phyloP scores from a whole-genome alignment of 2,797 vertebrate genomes.

The Amniataba percoides region DNA sequence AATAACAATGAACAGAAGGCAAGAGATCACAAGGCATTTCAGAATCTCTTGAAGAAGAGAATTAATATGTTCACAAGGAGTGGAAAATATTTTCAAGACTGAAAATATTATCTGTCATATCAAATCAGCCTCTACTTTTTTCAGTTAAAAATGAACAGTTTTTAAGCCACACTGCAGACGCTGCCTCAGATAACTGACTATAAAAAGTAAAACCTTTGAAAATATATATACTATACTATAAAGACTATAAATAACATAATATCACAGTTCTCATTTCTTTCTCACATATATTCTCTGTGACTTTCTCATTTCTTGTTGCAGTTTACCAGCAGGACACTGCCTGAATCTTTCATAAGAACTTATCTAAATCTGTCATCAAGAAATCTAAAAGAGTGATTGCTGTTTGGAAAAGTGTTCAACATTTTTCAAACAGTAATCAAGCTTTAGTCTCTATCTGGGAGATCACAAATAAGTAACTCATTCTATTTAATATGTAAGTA shows the following conservation, averaged over 20 bases:
- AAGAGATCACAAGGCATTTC: not conserved
- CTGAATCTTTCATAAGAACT: not conserved
- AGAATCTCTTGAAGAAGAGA: not conserved
- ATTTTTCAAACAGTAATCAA: conserved; percentile 13
- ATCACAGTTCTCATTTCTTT: not conserved
- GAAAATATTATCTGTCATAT: not conserved
- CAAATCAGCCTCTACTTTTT: not conserved
- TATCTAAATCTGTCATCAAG: not conserved
- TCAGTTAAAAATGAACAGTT: too few species aligned
- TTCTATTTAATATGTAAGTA: not conserved
- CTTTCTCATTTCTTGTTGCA: not conserved
- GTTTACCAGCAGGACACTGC: not conserved
- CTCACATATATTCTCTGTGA: conserved; percentile 1
- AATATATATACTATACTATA: too few species aligned
- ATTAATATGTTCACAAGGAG: not conserved
- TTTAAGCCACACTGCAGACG: not conserved
- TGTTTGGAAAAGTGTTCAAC: not conserved
- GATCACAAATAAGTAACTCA: not conserved
- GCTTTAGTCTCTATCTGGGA: not conserved
- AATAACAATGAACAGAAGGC: not conserved
- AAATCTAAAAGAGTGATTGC: too few species aligned
- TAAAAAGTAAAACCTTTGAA: not conserved
- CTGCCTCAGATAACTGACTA: not conserved
- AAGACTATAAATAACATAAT: not conserved
- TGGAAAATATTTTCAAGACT: not conserved